Evolutionary conservation across 2,888 invertebrate genomes (phyloP).

Genomic region (Melitaea athalia): DNA sequence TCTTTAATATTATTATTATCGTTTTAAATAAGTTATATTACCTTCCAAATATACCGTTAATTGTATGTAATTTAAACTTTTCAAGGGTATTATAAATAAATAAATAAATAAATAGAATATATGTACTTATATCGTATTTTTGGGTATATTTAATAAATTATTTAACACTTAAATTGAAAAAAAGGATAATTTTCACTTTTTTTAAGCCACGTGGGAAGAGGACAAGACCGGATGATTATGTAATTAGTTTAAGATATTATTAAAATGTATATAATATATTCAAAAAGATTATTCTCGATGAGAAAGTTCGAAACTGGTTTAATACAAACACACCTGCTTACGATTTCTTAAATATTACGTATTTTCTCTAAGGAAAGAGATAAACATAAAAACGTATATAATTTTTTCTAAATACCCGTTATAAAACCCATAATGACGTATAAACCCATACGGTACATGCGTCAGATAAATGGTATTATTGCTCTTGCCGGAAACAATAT

Average conservation of each 20-base stretch:
- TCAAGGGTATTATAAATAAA: no score
- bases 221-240: constrained; percentile 1
- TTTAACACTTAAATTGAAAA: not conserved
- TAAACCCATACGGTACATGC: not conserved
- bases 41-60: no score
- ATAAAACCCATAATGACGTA: no score
- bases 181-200: not conserved
- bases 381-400: not conserved
- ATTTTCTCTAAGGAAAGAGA: not conserved
- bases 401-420: not conserved
- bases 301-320: constrained; percentile 8
- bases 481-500: no score
- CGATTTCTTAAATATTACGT: not conserved
- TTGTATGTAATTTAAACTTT: no score
- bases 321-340: not conserved
- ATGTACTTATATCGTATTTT: no score
- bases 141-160: no score
- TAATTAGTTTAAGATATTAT: not conserved
- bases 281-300: not conserved
- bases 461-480: not conserved
- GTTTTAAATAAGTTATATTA: no score
- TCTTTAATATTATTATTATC: no score
- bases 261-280: not conserved
- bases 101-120: no score
- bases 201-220: not conserved